These are phyloP conservation scores for Glossophaga mutica DNA, from an alignment of 2,797 vertebrate species.

Conservation along the genomic window DNA sequence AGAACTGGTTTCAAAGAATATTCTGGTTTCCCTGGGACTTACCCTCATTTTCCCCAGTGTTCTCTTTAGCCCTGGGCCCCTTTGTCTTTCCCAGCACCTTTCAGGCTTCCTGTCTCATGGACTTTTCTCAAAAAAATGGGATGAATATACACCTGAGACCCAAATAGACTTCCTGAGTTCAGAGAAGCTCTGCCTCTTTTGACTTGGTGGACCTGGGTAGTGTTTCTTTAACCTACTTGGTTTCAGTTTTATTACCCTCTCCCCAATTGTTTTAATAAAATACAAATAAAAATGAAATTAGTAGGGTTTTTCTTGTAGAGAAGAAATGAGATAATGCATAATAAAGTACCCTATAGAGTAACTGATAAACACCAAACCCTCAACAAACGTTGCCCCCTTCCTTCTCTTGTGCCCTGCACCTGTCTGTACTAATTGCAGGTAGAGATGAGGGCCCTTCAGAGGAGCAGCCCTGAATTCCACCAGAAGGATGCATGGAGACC, in stretches of 20 bases:
- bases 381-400: neutral
- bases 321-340: neutral
- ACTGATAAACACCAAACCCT: neutral
- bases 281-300: neutral
- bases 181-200: neutral
- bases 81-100: neutral
- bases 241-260: neutral
- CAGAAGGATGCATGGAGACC: neutral
- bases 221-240: neutral
- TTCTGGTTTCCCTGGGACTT: neutral
- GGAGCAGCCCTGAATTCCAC: neutral
- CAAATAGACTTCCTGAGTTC: neutral
- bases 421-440: neutral
- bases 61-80: neutral
- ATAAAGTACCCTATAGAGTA: neutral
- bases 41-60: neutral
- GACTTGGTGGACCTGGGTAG: neutral
- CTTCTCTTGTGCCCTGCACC: neutral
- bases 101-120: neutral
- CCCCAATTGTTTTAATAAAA: neutral
- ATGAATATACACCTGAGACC: neutral
- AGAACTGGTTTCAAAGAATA: neutral
- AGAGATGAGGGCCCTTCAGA: neutral
- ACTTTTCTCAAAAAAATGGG: neutral
- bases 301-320: neutral